These are phyloP conservation scores for Poecilobothrus nobilitatus DNA, from an alignment of 2,888 invertebrate species.

Conservation along the genomic window DNA sequence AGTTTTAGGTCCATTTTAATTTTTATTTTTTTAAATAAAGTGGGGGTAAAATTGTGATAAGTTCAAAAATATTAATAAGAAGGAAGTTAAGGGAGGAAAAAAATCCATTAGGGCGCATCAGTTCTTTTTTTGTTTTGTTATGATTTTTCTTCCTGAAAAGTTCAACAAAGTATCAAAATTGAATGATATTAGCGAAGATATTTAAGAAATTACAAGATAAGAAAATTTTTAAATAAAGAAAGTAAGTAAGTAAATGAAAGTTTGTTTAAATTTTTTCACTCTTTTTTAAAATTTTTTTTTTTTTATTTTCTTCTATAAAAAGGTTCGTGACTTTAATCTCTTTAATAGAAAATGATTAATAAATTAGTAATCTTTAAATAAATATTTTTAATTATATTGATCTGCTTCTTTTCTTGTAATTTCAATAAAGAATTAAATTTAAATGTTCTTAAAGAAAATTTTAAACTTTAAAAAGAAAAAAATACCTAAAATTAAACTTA, in stretches of 20 bases:
- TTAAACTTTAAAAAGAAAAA: too few species aligned
- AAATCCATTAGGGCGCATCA: neutral
- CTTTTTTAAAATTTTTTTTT: neutral
- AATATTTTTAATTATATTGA: neutral
- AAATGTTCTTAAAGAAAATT: too few species aligned
- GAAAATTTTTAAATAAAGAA: neutral
- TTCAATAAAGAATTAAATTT: too few species aligned
- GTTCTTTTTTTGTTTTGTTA: neutral
- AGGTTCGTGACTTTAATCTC: neutral
- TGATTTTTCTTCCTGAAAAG: neutral
- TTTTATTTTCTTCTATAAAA: neutral
- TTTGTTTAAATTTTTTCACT: neutral
- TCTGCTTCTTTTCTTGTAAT: too few species aligned
- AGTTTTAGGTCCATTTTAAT: slow-evolving; percentile 1
- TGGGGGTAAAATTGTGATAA: too few species aligned
- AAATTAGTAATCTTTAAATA: neutral
- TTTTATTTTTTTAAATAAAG: neutral
- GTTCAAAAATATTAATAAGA: too few species aligned
- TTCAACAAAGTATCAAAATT: slow-evolving; percentile 3
- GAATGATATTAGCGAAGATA: neutral
- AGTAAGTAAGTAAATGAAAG: neutral
- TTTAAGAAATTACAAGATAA: neutral
- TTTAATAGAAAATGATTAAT: neutral
- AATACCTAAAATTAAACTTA: too few species aligned
- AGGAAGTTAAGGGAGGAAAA: neutral